Percentiles rank a stretch among this genome's conserved stretches.
Evolutionary conservation across 2,888 invertebrate species (phyloP).

Genomic region (Sminthurides aquaticus): DNA sequence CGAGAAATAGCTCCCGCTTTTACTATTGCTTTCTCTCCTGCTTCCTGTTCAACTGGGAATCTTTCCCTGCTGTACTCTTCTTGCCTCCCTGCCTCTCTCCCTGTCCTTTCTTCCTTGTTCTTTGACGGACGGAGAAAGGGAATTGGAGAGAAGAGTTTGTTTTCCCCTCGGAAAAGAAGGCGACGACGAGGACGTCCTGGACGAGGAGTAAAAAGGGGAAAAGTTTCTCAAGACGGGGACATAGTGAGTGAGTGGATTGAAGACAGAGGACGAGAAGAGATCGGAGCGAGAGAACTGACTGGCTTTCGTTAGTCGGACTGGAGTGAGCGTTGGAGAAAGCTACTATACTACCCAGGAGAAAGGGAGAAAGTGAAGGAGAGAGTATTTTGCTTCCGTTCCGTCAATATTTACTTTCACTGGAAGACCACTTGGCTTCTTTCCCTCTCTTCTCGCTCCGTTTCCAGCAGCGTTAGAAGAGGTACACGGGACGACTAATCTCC

Average conservation of each 20-base stretch:
- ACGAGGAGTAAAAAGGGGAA: not conserved
- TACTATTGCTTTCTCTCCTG: not conserved
- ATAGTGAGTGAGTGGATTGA: not conserved
- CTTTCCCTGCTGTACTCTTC: too few species aligned
- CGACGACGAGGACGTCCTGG: not conserved
- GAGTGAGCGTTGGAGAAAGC: too few species aligned
- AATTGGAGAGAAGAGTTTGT: too few species aligned
- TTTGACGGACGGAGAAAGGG: not conserved
- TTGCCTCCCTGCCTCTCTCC: too few species aligned
- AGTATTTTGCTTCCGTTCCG: constrained; percentile 1
- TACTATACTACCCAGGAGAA: too few species aligned
- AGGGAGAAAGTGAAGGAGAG: too few species aligned
- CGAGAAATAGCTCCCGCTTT: too few species aligned
- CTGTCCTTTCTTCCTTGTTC: too few species aligned
- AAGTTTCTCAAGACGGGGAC: not conserved
- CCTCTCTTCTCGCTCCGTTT: not conserved
- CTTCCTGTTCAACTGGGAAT: not conserved
- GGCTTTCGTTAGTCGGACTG: too few species aligned
- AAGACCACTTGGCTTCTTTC: constrained; percentile 4
- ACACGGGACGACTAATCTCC: not conserved
- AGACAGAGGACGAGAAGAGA: not conserved
- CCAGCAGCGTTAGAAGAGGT: too few species aligned
- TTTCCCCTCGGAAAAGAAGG: not conserved
- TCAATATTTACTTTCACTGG: not conserved
- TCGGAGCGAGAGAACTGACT: not conserved